Evolutionary conservation across 2,113 vertebrate genomes (phyloP), one percentile per base, ranked within the genome.

Genomic region (Propithecus coquereli): DNA sequence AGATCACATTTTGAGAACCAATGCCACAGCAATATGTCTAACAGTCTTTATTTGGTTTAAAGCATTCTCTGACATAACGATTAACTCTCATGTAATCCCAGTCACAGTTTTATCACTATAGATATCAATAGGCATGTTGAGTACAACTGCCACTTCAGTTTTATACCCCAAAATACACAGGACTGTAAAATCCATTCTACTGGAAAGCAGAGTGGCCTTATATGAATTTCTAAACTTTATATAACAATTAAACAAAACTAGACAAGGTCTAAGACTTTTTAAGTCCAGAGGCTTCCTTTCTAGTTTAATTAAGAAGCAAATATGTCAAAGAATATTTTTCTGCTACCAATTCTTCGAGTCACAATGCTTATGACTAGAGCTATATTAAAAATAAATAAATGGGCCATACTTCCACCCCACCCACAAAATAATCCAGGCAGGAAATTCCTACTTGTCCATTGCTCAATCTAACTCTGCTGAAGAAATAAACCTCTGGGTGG

Each of bases 401-500:
- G 45, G 54, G n/a, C 32, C 86, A 45, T 34, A 93, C 57, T 94
- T 57, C 90, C 34, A 89, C 91, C 10, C 71, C 97, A 95, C 97
- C 97, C 85, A 88, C 92, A 94, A 79, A 87, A 94, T 95, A 63
- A 94, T 68, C 50, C 83, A 74, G 73, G 40, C 59, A 61, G 93
- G 94, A 94, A 94, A 96, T 91, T 94, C 52, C 89, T 65, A 43
- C 57, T 70, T 87, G 66, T 10, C 66, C 6, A 43, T 97, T 96
- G 91, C 73, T 90, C 92, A 96, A 94, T 65, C 40, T 86, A 91
- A 88, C 45, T n/a, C 96, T 91, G 63, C 37, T 91, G 73, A 88
- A 87, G 77, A 82, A 90, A 85, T 63, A 97, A 91, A 73, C 17
- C 30, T 79, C 85, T 89, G 97, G 95, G 94, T 87, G 94, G 89